Evolutionary conservation across 2,888 invertebrate genomes (phyloP).

Genomic region (Oligia strigilis): DNA sequence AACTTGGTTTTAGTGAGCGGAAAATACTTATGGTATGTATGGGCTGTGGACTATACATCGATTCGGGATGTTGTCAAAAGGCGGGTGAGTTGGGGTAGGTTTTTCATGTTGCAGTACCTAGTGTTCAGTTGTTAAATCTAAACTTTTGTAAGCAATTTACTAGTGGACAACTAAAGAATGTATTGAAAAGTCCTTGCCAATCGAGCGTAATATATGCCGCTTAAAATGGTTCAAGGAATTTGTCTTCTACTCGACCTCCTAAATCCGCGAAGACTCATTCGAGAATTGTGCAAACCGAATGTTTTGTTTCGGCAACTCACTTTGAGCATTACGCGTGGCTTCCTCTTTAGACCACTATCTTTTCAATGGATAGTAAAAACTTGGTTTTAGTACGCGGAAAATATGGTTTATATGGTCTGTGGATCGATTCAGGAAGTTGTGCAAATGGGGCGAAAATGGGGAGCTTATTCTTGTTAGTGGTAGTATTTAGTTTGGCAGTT

Average conservation of each 20-base stretch:
- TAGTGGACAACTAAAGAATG: background rate
- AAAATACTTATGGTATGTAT: slow-evolving; percentile 39
- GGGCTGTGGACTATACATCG: slow-evolving; percentile 14
- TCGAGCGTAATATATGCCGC: background rate
- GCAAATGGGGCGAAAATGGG: background rate
- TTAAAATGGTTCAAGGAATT: background rate
- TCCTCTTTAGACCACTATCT: slow-evolving; percentile 54
- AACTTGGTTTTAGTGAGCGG: slow-evolving; percentile 46
- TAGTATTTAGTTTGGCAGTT: background rate
- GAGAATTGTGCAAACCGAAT: background rate
- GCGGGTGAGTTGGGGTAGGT: background rate
- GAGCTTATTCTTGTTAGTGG: background rate
- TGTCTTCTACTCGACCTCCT: background rate
- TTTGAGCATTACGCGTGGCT: slow-evolving; percentile 67
- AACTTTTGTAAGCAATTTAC: background rate
- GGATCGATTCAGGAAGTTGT: slow-evolving; percentile 18
- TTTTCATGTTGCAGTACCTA: background rate
- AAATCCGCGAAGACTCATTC: background rate
- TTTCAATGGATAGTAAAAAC: slow-evolving; percentile 60
- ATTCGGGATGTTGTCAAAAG: slow-evolving; percentile 9
- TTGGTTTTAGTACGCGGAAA: slow-evolving; percentile 47
- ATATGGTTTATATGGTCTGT: slow-evolving; percentile 23
- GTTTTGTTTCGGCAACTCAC: background rate
- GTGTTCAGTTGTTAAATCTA: background rate
- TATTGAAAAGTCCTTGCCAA: background rate